Evolutionary conservation across 1,140 invertebrate genomes (phyloP), one percentile per base, ranked within the genome.

Genomic region (Leptinotarsa defecta): DNA sequence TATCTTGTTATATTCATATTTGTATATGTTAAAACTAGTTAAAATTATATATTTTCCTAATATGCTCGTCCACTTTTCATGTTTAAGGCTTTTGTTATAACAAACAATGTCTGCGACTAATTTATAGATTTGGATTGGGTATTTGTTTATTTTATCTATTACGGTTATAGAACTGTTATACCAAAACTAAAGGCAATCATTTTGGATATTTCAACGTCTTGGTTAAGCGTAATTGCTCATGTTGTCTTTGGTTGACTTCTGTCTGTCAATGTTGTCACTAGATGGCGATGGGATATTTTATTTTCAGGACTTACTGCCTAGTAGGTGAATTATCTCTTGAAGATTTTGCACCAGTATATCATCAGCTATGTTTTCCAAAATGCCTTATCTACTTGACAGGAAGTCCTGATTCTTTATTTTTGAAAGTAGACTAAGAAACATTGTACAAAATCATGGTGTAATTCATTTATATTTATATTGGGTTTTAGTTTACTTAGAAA

Each of bases 1-100:
- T 19, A 57, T 57, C 52, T 74, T 77, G 73, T 77, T 77, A 34
- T 68, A 43, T 68, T 24, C 64, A 77, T 79, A 71, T 77, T 76
- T 70, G 67, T 68, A 72, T 61, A 77, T 77, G 52, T 64, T 73
- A 64, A 64, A 64, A 65, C 61, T 63, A 65, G 15, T 70, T 70
- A 20, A 57, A 71, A 71, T 71, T 52, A 73, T 73, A 73, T 73
- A 73, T 73, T 65, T 73, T 73, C 64, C 63, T 73, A 73, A 62
- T 61, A 62, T 27, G 63, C 63, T 73, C 27, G 48, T 73, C 62
- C 62, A 19, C 62, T 65, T 43, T 73, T 48, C 63, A 67, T 73
- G 71, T 76, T 76, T 67, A 77, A 74, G 74, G 79, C 78, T 80
- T 80, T 80, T 80, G 79, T 80, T 76, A 71, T 80, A 79, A 80